Base-by-base conservation (phyloP, 2,888 invertebrate genomes). In the Cephus sareptanus region DNA sequence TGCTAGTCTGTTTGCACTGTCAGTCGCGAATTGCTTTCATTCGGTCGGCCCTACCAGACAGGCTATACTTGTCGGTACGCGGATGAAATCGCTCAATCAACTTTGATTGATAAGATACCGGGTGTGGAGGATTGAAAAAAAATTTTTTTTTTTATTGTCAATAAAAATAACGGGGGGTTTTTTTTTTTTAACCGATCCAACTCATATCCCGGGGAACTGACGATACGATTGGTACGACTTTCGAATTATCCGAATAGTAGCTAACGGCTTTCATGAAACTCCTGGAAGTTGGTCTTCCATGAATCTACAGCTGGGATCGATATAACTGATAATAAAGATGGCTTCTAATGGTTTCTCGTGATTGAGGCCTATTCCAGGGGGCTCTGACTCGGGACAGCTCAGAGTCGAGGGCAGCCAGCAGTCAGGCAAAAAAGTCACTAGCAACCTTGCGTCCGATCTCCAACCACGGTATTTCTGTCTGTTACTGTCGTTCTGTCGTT, bases 1-100 rank as follows among this genome's bases (percentile, higher is more conserved):
- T 91, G 90, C 86, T 87, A 90, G 90, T 89, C 89, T 91, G 90
- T 90, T 91, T 90, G 89, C 87, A 90, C 90, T 90, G 91, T 90
- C 90, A 91, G 90, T 86, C 83, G 85, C 85, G 85, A 87, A 90
- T 88, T 89, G 89, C 88, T 90, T 90, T 90, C 87, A 88, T 89
- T 90, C 89, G 88, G 86, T 90, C 86, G 85, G 85, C 80, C 80
- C 85, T 23, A 81, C 84, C 87, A 83, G 89, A 90, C 90, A 90
- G 89, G 87, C 89, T 90, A 88, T 90, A 91, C 89, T 90, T 90
- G 89, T 82, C 77, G 78, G 81, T 77, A 68, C 76, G 82, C 81
- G 83, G 81, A 84, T 85, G 79, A 89, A 90, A 90, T 90, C 89
- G 88, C 89, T 90, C 88, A 89, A 90, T 90, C 89, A 88, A 82